These are phyloP conservation scores for Perdita meconis DNA, from an alignment of 2,888 invertebrate genomes.

Conservation along the genomic window DNA sequence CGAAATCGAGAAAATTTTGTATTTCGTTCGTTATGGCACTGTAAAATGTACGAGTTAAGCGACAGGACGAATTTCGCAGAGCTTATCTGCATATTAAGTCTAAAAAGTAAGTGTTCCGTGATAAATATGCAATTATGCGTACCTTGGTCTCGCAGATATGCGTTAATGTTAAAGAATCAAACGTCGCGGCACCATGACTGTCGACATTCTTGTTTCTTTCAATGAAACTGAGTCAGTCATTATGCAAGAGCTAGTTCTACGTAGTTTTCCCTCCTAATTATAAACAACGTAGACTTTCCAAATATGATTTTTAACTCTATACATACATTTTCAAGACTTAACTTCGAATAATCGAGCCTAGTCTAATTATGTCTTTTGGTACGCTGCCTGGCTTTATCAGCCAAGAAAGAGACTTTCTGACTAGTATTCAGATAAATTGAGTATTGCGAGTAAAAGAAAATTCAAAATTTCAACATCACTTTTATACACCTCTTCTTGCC, in stretches of 20 bases:
- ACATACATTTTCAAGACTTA: conserved; percentile 73
- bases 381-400: conserved; percentile 68
- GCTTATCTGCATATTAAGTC: conserved; percentile 7
- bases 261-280: conserved; percentile 61
- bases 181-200: conserved; percentile 55
- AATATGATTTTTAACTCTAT: conserved; percentile 71
- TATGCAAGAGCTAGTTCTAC: conserved; percentile 62
- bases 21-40: conserved; percentile 1
- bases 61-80: conserved; percentile 2
- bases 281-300: conserved; percentile 75
- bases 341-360: conserved; percentile 69
- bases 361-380: conserved; percentile 74
- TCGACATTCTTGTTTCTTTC: conserved; percentile 44
- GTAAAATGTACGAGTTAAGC: conserved; percentile 1
- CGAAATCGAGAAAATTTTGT: conserved; percentile 26
- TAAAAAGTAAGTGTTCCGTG: conserved; percentile 16
- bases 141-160: conserved; percentile 42
- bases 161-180: conserved; percentile 28
- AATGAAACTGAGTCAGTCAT: conserved; percentile 67
- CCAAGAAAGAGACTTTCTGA: conserved; percentile 67
- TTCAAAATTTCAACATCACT: conserved; percentile 43
- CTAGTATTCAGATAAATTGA: conserved; percentile 67
- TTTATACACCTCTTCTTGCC: conserved; percentile 33
- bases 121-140: conserved; percentile 30
- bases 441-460: conserved; percentile 67